Evolutionary conservation across 2,113 vertebrate species (phyloP), one percentile per base, ranked within the genome.

Genomic region (Sceloporus undulatus): DNA sequence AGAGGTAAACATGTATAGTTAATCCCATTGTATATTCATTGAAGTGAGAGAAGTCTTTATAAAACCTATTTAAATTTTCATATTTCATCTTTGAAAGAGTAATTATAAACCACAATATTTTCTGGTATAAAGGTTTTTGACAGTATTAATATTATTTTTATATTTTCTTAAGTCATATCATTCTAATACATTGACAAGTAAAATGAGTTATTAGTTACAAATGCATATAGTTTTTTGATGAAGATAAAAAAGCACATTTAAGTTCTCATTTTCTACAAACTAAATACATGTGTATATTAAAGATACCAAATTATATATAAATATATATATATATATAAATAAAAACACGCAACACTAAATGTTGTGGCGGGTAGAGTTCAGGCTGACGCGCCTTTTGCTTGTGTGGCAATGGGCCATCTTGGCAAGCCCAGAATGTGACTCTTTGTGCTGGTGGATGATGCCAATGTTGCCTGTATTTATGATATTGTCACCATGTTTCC

Each of bases 141-240:
- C 99, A 99, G 99, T 99, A 99, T 99, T 99, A 99, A 99, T 98
- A 98, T 99, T 99, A 99, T 99, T 99, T 99, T 99, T 99, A 97
- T 99, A 99, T 99, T 98, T 99, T 97, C 98, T 98, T 98, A 99
- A 97, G 97, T 98, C 96, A 98, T 98, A 98, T 98, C 98, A 98
- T 98, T 98, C 98, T 98, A 98, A 98, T 99, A 98, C 87, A 97
- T 98, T 97, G 97, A 97, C 98, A 98, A 98, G 98, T 97, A 96
- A 97, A 97, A 94, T 96, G 94, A 95, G 89, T 96, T 97, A 95
- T 97, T 96, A 96, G 96, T 97, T 97, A 94, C 96, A 97, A 97
- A 95, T 93, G 91, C 96, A 96, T 95, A 91, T 91, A 95, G 94
- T 89, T 95, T 96, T 62, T 95, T 97, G 97, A 93, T 95, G 92